Evolutionary conservation across 1,140 invertebrate genomes (phyloP), one percentile per base, ranked within the genome.

Genomic region (Bradynema listronoti): DNA sequence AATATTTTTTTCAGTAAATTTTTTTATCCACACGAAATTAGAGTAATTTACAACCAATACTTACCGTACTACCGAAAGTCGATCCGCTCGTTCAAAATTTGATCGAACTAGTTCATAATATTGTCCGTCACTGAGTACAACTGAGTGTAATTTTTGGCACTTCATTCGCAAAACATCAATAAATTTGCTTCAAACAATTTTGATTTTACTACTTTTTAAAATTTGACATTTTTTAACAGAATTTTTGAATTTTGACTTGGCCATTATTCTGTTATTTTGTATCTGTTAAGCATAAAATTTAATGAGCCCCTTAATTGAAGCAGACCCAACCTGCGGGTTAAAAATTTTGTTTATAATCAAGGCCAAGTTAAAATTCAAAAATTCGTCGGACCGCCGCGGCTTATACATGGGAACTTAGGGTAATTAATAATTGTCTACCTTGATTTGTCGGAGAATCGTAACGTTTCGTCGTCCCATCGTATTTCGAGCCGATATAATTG

Each of bases 51-150:
- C n/a, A n/a, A n/a, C n/a, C n/a, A n/a, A n/a, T 6, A 88, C 88
- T 7, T 92, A 95, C 27, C 94, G 82, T 0, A 99, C 93, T 11
- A 98, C 91, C 0, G 93, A 96, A 45, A 85, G 85, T 65, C 94
- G 84, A 79, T 98, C 93, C 2, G 95, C 94, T 71, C 95, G 84
- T 79, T 98, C 94, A 78, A 98, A 99, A 80, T 99, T 99, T 0
- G 93, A 93, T 79, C 96, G 95, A 11, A 97, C 92, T 64, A 96
- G 88, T 82, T 99, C 95, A 77, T 96, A 99, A 80, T 99, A 98
- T 55, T 94, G 88, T 2, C 95, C 95, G 79, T 99, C 95, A 78
- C 91, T 95, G 75, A 78, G 84, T 81, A 78, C 81, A 16, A 83
- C 75, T 4, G 82, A 83, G 61, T 80, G 79, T 6, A 83, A 66